A percentile compares a stretch with the other conserved stretches of the same genome.
Evolutionary conservation across 2,888 invertebrate genomes (phyloP).

Genomic region (Lordiphosa fenestrarum): DNA sequence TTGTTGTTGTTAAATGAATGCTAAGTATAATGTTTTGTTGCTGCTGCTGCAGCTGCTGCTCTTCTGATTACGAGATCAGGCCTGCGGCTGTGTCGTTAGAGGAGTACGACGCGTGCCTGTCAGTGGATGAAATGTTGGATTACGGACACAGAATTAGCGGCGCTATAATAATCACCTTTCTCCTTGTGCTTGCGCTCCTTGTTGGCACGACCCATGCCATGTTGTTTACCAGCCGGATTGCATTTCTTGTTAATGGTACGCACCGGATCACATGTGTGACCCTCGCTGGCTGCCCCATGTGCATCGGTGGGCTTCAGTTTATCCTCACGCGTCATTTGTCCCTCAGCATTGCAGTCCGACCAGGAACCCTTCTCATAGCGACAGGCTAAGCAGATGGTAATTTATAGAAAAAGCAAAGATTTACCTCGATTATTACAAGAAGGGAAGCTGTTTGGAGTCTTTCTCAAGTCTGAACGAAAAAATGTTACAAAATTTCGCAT

Average conservation of each 20-base stretch:
- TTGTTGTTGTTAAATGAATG: conserved; percentile 18
- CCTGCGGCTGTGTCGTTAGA: background rate
- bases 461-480: too few species aligned
- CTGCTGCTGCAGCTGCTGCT: background rate
- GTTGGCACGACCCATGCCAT: conserved; percentile 85
- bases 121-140: background rate
- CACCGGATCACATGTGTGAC: conserved; percentile 85
- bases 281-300: conserved; percentile 79
- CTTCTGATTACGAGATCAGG: background rate
- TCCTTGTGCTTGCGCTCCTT: conserved; percentile 80
- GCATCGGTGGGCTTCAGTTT: conserved; percentile 90
- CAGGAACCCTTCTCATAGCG: conserved; percentile 94
- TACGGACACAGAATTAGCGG: too few species aligned
- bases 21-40: conserved; percentile 18
- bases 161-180: conserved; percentile 79
- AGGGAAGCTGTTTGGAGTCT: background rate
- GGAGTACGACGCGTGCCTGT: conserved; percentile 48
- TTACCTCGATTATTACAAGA: conserved; percentile 1
- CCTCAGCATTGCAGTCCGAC: conserved; percentile 88
- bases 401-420: background rate
- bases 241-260: conserved; percentile 91
- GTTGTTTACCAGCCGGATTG: conserved; percentile 88
- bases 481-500: too few species aligned
- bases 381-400: conserved; percentile 83
- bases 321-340: conserved; percentile 90